Evolutionary conservation across 35 echinoderm and acorn worm genomes (phyloP), one percentile per base, ranked within the genome.

Genomic region (Patiria miniata): DNA sequence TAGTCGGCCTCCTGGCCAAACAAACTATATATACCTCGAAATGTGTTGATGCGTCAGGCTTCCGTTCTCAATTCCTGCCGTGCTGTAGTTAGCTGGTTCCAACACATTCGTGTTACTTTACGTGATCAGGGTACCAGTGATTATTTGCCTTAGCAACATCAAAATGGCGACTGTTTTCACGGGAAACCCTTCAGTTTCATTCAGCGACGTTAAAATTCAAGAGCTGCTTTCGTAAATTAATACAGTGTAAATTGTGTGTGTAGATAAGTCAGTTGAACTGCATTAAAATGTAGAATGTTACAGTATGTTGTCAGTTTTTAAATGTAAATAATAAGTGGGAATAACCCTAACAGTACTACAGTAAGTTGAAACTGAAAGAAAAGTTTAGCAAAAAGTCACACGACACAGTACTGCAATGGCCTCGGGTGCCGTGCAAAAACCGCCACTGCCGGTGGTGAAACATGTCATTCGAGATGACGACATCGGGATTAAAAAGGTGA

Each of bases 381-480:
- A 32, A 26, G 65, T 36, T 10, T 28, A 10, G 6, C 7, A 23
- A 23, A 73, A 34, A 73, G 65, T 1, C 12, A n/a, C n/a, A n/a
- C n/a, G n/a, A 23, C 26, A 26, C 57, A 26, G 16, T 6, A n/a
- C 28, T 60, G 57, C 65, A 77, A 91, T 91, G 88, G 89, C 88
- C 19, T 61, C 93, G 14, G 58, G 86, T 54, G 18, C 29, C 12
- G 73, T 69, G 58, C 38, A 23, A 4, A 94, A 90, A 78, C 92
- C 96, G 81, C 78, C 88, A 39, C 68, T 99, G 33, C 96, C 96
- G 8, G 78, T 99, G 10, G 96, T 99, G 10, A 84, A 90, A 22
- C 96, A 99, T 86, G 68, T 99, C 18, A 99, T 99, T 1, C 91
- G 87, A 37, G 96, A 99, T 90, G 96, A 99, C 39, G 93, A 94